phyloP scores from a whole-genome alignment of 2,888 invertebrate genomes.

The Callinectes sapidus region DNA sequence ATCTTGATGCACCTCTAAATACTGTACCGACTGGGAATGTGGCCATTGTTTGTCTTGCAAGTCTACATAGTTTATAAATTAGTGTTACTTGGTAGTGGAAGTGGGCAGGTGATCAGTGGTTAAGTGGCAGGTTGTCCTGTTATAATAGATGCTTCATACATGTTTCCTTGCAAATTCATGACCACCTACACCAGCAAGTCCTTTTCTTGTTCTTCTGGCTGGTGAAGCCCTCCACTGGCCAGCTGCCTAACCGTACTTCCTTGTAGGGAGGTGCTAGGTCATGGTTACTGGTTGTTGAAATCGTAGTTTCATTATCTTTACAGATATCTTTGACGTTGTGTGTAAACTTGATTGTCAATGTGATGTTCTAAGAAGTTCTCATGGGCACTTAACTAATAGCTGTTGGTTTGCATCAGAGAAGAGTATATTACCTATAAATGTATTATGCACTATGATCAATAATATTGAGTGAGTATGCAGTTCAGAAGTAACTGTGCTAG shows the following conservation, averaged over 20 bases:
- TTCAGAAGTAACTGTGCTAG: constrained; percentile 53
- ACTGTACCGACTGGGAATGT: constrained; percentile 59
- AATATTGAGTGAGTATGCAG: constrained; percentile 40
- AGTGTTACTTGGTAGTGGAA: constrained; percentile 64
- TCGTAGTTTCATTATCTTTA: constrained; percentile 56
- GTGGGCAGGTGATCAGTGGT: constrained; percentile 54
- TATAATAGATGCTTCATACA: constrained; percentile 21
- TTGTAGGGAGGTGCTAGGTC: constrained; percentile 47
- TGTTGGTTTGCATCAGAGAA: constrained; percentile 62
- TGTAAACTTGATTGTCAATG: constrained; percentile 64
- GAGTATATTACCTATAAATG: constrained; percentile 48
- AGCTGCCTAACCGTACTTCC: constrained; percentile 39
- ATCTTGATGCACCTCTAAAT: constrained; percentile 48
- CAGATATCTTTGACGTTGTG: constrained; percentile 62
- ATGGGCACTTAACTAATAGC: constrained; percentile 43
- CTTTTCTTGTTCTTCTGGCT: neutral
- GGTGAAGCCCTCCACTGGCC: constrained; percentile 40
- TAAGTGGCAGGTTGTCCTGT: constrained; percentile 40
- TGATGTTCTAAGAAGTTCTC: constrained; percentile 54
- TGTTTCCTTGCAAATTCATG: constrained; percentile 1
- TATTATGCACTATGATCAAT: constrained; percentile 63
- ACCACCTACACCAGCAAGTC: constrained; percentile 31
- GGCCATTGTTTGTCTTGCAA: constrained; percentile 63
- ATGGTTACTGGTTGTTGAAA: constrained; percentile 59
- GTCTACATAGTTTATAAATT: constrained; percentile 53